Evolutionary conservation across 2,888 invertebrate genomes (phyloP).

Genomic region (Myopa tessellatipennis): DNA sequence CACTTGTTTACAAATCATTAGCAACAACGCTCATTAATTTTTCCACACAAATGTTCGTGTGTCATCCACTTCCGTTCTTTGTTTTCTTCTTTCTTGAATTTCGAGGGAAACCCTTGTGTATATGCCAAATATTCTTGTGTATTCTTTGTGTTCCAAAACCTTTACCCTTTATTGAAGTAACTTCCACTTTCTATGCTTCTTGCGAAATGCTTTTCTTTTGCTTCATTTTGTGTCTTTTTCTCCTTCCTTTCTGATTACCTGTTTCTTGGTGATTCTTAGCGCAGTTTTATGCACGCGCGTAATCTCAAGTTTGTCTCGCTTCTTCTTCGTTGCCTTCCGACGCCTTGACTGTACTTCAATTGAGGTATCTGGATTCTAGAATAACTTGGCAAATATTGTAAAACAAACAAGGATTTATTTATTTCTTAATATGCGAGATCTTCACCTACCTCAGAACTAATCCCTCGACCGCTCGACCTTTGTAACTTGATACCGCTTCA

Average conservation of each 20-base stretch:
- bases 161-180: not conserved
- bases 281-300: slow-evolving; percentile 28
- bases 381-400: slow-evolving; percentile 23
- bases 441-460: not conserved
- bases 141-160: not conserved
- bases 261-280: not conserved
- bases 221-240: not conserved
- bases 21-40: not conserved
- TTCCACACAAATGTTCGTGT: not conserved
- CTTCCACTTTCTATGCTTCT: not conserved
- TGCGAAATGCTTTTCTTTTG: not conserved
- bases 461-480: no score
- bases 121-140: slow-evolving; percentile 6
- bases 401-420: slow-evolving; percentile 32
- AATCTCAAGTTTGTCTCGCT: not conserved
- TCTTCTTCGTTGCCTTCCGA: not conserved
- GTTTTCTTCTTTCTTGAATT: not conserved
- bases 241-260: not conserved
- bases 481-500: slow-evolving; percentile 21
- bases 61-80: not conserved
- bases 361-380: not conserved
- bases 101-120: not conserved
- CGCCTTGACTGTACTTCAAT: not conserved
- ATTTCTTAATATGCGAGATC: slow-evolving; percentile 10
- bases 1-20: slow-evolving; percentile 33